Evolutionary conservation across 2,888 invertebrate genomes (phyloP), one percentile per base, ranked within the genome.

Genomic region (Sisyra nigra): DNA sequence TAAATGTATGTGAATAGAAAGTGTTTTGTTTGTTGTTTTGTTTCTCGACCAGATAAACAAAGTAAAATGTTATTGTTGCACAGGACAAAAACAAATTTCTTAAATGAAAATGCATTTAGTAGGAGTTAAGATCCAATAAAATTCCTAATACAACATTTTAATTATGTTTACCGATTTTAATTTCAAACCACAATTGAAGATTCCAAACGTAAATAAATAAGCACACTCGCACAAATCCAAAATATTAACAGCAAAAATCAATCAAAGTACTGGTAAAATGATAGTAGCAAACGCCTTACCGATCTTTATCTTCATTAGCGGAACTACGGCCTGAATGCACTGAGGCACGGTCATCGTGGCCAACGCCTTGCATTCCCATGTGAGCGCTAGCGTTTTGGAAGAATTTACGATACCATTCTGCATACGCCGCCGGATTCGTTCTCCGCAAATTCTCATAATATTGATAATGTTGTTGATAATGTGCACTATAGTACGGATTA

Each of bases 241-340:
- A 39, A 38, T 39, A 45, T 41, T n/a, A 43, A 43, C 42, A 11
- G 15, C 14, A 34, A 18, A n/a, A 24, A 24, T 7, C 24, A 24
- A 24, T 24, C 24, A 39, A 33, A 35, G 14, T 24, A 29, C 55
- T 68, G n/a, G n/a, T n/a, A n/a, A n/a, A n/a, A n/a, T n/a, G n/a
- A n/a, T n/a, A n/a, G n/a, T n/a, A n/a, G n/a, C 7, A 3, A 24
- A 24, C 24, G 24, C 7, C 67, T 59, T 65, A 75, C 66, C 77
- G 71, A 51, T 73, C 68, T 53, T 70, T 74, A 9, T 65, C 67
- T 35, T 80, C 82, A 58, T 80, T 79, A 51, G 80, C 75, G 47
- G 85, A 85, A 63, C 85, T 85, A 51, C 84, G 74, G 38, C 86
- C 87, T 13, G 86, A 86, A 66, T 85, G 85, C 42, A 83, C 81